Evolutionary conservation across 2,888 invertebrate species (phyloP).

Genomic region (Diarsia mendica): DNA sequence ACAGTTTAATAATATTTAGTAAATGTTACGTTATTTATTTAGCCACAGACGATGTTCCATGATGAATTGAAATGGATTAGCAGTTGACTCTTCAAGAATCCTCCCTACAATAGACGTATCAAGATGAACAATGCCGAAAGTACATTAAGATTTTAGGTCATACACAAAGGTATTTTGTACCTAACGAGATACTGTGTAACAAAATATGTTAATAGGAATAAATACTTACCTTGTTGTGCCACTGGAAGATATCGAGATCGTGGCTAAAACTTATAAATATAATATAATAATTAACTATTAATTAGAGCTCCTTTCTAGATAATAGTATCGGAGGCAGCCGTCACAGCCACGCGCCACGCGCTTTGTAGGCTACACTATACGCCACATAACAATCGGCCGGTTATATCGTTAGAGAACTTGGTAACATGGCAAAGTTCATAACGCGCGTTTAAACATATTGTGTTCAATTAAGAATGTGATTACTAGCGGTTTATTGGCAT

Average conservation of each 20-base stretch:
- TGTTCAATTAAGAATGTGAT: conserved; percentile 11
- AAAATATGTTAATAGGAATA: not conserved
- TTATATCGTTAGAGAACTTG: conserved; percentile 15
- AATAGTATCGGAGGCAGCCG: conserved; percentile 36
- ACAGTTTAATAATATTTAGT: not conserved
- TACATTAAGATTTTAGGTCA: conserved; percentile 10
- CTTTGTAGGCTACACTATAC: not conserved
- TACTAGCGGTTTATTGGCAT: not conserved
- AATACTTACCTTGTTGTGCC: not conserved
- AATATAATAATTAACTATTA: conserved; percentile 22
- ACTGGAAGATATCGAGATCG: not conserved
- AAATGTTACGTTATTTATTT: not conserved
- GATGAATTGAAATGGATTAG: conserved; percentile 6
- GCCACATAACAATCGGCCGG: conserved; percentile 4
- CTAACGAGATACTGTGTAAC: conserved; percentile 1
- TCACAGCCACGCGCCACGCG: conserved; percentile 39
- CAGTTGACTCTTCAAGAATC: not conserved
- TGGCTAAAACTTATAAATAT: not conserved
- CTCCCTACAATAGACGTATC: not conserved
- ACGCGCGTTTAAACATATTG: conserved; percentile 11
- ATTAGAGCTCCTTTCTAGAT: conserved; percentile 30
- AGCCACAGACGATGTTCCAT: not conserved
- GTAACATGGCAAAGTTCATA: conserved; percentile 15
- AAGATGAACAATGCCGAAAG: not conserved
- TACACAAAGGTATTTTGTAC: conserved; percentile 2